A percentile compares a stretch with the other conserved stretches of the same genome.
These are phyloP conservation scores for Xylota sylvarum DNA, from an alignment of 2,888 invertebrate genomes.

Conservation along the genomic window DNA sequence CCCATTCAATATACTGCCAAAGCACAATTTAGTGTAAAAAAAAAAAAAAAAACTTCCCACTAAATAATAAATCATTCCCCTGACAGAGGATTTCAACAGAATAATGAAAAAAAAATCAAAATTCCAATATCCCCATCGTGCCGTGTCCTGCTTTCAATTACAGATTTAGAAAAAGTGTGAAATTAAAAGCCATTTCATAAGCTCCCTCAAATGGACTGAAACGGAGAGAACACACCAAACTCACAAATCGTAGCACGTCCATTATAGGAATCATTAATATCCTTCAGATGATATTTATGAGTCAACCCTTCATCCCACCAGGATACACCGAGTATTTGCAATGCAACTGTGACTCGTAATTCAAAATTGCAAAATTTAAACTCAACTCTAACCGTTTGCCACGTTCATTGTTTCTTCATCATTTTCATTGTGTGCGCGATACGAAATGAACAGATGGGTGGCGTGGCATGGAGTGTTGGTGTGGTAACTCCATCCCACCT, in stretches of 20 bases:
- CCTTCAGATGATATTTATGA: slow-evolving; percentile 76
- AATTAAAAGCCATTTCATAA: slow-evolving; percentile 73
- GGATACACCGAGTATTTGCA: slow-evolving; percentile 44
- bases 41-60: slow-evolving; percentile 10
- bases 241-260: slow-evolving; percentile 65
- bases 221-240: slow-evolving; percentile 11
- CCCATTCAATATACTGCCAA: background rate
- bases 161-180: slow-evolving; percentile 63
- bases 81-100: slow-evolving; percentile 44
- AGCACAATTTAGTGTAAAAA: background rate
- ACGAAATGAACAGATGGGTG: slow-evolving; percentile 52
- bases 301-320: slow-evolving; percentile 52
- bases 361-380: slow-evolving; percentile 57
- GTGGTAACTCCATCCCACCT: background rate
- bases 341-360: slow-evolving; percentile 46
- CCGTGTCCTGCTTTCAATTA: slow-evolving; percentile 61
- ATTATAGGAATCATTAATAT: slow-evolving; percentile 73
- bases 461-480: background rate
- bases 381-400: slow-evolving; percentile 33
- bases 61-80: slow-evolving; percentile 72
- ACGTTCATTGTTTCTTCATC: slow-evolving; percentile 59
- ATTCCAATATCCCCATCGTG: slow-evolving; percentile 26
- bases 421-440: slow-evolving; percentile 32
- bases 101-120: slow-evolving; percentile 46
- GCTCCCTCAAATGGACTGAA: slow-evolving; percentile 68